Evolutionary conservation across 2,797 vertebrate species (phyloP).

Genomic region (Cyclopterus lumpus): DNA sequence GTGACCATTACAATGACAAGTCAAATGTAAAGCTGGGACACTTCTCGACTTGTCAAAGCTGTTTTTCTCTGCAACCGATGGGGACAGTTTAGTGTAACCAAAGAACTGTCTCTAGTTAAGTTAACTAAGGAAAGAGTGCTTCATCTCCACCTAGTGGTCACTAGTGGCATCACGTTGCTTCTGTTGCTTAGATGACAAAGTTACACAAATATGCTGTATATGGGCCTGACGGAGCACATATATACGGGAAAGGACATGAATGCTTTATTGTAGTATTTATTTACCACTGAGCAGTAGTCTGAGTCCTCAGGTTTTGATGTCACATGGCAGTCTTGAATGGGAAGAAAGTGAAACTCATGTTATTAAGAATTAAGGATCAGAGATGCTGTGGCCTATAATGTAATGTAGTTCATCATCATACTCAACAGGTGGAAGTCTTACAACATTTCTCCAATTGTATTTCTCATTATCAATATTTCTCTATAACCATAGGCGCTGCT

Average conservation of each 20-base stretch:
- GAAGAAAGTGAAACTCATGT: conserved; percentile 31
- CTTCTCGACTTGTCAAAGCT: conserved; percentile 9
- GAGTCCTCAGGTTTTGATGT: conserved; percentile 76
- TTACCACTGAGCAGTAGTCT: conserved; percentile 80
- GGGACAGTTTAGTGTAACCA: not conserved
- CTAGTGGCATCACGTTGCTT: not conserved
- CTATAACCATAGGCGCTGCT: not conserved
- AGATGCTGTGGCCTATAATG: not conserved
- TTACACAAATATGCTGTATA: not conserved
- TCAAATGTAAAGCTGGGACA: not conserved
- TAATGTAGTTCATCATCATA: not conserved
- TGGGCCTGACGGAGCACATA: not conserved
- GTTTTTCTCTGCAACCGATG: not conserved
- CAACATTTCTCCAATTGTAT: not conserved
- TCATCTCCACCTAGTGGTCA: conserved; percentile 62
- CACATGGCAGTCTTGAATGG: conserved; percentile 79
- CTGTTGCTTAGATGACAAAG: not conserved
- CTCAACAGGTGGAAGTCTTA: conserved; percentile 20
- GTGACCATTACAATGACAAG: not conserved
- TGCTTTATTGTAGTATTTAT: conserved; percentile 31
- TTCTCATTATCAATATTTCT: not conserved
- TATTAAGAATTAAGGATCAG: not conserved
- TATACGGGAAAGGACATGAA: conserved; percentile 1
- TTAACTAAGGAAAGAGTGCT: conserved; percentile 5
- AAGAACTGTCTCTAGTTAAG: not conserved